Evolutionary conservation across 2,113 vertebrate species (phyloP), one percentile per base, ranked within the genome.

Genomic region (Oryzias curvinotus): DNA sequence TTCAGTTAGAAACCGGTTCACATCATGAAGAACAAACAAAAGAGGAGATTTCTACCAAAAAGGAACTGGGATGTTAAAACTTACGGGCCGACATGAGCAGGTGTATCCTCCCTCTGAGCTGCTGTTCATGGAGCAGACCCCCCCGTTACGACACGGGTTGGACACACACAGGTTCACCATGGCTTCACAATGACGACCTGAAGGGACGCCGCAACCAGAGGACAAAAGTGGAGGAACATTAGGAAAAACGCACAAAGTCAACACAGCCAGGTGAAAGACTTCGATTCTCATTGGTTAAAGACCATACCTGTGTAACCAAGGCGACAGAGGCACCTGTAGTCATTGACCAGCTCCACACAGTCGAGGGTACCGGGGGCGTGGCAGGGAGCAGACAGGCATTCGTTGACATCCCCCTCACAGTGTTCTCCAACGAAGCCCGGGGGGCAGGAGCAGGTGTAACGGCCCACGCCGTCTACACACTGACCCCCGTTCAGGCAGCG

Each of bases 351-450:
- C 84, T 97, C 95, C 5, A 96, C 80, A 43, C 96, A 98, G 88
- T 98, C 96, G 23, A 96, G 90, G 71, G 92, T 97, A 21, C 96
- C 96, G 1, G 88, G 81, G 0, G 88, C 23, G 64, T 90, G 90
- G 82, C 96, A 98, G 3, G 96, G 96, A 45, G 47, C 89, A n/a
- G 96, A 94, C 2, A 91, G 90, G 69, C 96, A 98, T 73, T 98
- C 96, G 0, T 98, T 98, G 66, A 97, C 91, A 77, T 98, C 95
- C 0, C 96, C 96, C 71, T 98, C 95, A 0, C 96, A 98, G 52
- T 93, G 92, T 59, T 95, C 93, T 1, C 96, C 96, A 0, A 93
- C 93, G 16, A 96, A 98, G 56, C 96, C 96, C 0, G 93, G 90
- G 7, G 90, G 90, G 30, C 96, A 98, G 45, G 78, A 67, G 47